Percentiles rank a stretch among this genome's conserved stretches.
Conservation (phyloP, 2,113 vertebrate species). For the Eolophus roseicapilla region DNA sequence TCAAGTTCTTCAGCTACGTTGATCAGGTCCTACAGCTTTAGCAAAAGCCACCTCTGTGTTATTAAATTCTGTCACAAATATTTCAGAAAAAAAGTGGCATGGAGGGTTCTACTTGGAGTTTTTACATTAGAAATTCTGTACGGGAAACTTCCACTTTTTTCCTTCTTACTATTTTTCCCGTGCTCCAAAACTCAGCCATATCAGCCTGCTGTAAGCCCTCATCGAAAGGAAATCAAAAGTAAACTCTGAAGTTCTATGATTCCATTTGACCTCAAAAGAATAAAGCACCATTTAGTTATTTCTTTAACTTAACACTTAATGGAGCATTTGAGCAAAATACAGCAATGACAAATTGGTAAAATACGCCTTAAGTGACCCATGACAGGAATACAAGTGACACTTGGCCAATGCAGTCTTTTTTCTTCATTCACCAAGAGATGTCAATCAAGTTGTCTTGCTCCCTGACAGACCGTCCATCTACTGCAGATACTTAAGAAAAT, state of each 20-base stretch:
- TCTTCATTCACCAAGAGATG: constrained; percentile 1
- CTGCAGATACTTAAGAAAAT: constrained; percentile 59
- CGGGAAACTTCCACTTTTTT: neutral
- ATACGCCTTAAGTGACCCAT: neutral
- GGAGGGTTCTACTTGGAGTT: neutral
- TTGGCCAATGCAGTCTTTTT: constrained; percentile 10
- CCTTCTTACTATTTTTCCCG: neutral
- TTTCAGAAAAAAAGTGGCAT: neutral
- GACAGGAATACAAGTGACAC: constrained; percentile 15
- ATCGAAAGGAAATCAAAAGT: neutral
- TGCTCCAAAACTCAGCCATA: neutral
- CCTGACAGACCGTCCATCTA: constrained; percentile 8
- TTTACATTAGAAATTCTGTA: neutral
- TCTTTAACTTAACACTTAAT: neutral
- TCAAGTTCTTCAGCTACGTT: neutral
- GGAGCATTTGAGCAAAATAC: neutral
- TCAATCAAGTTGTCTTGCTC: constrained; percentile 26
- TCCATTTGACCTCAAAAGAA: neutral
- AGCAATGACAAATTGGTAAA: neutral
- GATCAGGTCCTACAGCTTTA: neutral
- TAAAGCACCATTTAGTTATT: neutral
- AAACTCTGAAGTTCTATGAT: neutral
- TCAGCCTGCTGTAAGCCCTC: neutral
- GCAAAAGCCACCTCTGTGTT: neutral
- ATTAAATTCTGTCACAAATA: neutral